Evolutionary conservation across 2,113 vertebrate genomes (phyloP).

Genomic region (Grallaria varia): DNA sequence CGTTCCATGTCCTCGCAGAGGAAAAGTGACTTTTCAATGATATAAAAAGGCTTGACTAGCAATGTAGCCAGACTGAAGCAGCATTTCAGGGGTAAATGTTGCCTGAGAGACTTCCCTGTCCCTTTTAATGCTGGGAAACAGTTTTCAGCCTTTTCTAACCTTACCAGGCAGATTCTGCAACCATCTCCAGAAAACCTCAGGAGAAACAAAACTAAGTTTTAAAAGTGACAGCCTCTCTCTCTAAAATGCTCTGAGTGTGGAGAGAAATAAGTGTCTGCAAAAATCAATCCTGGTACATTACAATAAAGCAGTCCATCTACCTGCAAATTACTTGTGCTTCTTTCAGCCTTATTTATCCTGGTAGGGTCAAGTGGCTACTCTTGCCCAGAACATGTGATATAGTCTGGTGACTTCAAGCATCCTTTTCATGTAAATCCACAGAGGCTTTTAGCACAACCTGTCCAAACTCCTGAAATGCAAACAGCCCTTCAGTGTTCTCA

Average conservation of each 20-base stretch:
- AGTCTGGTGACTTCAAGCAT: background rate
- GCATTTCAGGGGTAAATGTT: background rate
- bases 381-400: background rate
- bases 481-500: background rate
- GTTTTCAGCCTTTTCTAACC: background rate
- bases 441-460: background rate
- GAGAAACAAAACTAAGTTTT: background rate
- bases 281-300: background rate
- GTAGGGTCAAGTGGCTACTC: background rate
- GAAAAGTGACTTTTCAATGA: background rate
- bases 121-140: background rate
- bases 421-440: background rate
- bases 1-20: background rate
- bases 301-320: background rate
- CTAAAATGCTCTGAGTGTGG: background rate
- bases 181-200: background rate
- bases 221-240: background rate
- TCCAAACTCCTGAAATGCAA: slow-evolving; percentile 42
- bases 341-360: background rate
- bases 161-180: background rate
- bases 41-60: background rate
- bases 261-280: background rate
- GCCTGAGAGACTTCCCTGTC: background rate
- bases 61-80: background rate
- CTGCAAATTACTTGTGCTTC: background rate